phyloP scores from a whole-genome alignment of 2,888 invertebrate species.

The Stenurella melanura region DNA sequence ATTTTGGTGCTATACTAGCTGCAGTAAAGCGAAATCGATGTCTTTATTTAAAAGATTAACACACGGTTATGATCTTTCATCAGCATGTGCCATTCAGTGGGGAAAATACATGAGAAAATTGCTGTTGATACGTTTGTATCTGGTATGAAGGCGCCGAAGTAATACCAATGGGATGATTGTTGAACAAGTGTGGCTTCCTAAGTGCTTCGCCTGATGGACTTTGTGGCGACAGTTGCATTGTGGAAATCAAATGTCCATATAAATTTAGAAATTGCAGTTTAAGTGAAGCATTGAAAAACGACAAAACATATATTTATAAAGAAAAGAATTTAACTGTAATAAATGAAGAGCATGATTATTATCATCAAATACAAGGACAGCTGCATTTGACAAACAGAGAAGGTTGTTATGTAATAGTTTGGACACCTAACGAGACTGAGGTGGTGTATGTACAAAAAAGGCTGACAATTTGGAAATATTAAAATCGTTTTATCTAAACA shows the following conservation, averaged over 20 bases:
- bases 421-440: too few species aligned
- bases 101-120: background rate
- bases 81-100: conserved; percentile 5
- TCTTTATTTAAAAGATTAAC: conserved; percentile 1
- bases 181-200: background rate
- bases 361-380: too few species aligned
- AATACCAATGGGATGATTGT: background rate
- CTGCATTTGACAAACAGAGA: too few species aligned
- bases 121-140: background rate
- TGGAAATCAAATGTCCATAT: too few species aligned
- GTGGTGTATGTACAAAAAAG: too few species aligned
- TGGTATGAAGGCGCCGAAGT: background rate
- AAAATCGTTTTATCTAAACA: too few species aligned
- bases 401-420: too few species aligned
- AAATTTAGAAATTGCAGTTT: background rate
- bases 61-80: background rate
- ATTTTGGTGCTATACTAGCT: conserved; percentile 8
- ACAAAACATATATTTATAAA: background rate
- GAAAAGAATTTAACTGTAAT: background rate
- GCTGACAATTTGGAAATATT: background rate
- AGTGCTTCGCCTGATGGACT: background rate
- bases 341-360: too few species aligned
- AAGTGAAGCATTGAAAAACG: background rate
- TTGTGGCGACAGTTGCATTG: background rate
- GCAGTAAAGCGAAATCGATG: background rate